Percentiles rank a stretch among this genome's conserved stretches.
Evolutionary conservation across 2,888 invertebrate species (phyloP).

Genomic region (Aradus depressus): DNA sequence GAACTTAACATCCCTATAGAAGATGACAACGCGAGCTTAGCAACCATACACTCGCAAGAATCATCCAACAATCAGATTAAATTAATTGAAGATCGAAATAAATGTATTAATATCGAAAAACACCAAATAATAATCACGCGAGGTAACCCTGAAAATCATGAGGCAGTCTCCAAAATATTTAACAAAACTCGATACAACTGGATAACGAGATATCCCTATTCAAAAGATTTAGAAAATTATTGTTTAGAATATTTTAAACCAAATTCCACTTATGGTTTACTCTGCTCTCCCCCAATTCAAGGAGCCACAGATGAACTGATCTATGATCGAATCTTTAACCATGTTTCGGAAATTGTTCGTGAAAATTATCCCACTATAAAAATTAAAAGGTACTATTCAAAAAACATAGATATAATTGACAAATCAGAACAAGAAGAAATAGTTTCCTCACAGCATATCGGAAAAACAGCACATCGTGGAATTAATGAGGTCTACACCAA

Average conservation of each 20-base stretch:
- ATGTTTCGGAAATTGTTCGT: no score
- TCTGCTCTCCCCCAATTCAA: no score
- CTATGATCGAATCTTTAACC: no score
- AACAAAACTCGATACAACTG: conserved; percentile 14
- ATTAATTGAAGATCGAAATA: not conserved
- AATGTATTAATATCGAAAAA: not conserved
- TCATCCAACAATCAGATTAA: not conserved
- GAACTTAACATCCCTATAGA: no score
- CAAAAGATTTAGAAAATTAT: conserved; percentile 37
- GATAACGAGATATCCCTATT: conserved; percentile 34
- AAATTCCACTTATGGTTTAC: not conserved
- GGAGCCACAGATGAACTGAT: no score
- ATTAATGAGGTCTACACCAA: no score
- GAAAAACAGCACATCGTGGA: conserved; percentile 6
- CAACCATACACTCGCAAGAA: conserved; percentile 8
- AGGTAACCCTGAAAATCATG: not conserved
- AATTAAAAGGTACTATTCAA: not conserved
- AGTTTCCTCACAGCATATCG: conserved; percentile 2
- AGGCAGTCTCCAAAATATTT: no score
- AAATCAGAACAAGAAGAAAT: not conserved
- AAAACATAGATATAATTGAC: not conserved
- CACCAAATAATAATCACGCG: not conserved
- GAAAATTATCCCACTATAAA: not conserved
- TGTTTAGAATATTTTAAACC: not conserved
- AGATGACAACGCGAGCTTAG: not conserved